phyloP scores from a whole-genome alignment of 92 coral and sea anemone species.

The Epizoanthus rinbou region DNA sequence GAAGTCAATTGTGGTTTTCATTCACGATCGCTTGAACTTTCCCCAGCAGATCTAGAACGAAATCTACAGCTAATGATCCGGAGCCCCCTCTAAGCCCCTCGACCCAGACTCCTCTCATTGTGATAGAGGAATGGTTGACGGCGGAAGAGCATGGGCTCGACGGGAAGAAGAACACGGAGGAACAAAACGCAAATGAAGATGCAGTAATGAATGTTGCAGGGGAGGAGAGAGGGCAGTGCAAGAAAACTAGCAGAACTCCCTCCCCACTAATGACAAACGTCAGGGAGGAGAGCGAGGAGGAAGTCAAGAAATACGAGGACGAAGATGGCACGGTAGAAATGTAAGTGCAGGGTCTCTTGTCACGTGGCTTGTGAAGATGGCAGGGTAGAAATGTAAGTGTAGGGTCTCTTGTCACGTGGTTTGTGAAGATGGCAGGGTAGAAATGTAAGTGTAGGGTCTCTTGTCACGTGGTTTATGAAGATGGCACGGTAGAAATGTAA shows the following conservation, averaged over 20 bases:
- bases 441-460: no score
- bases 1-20: no score
- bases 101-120: slow-evolving; percentile 79
- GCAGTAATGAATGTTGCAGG: neutral
- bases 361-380: no score
- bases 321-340: slow-evolving; percentile 55
- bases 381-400: no score
- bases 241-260: slow-evolving; percentile 59
- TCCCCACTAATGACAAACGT: slow-evolving; percentile 73
- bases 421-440: no score
- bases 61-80: neutral
- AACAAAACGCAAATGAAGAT: slow-evolving; percentile 20
- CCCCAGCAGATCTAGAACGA: slow-evolving; percentile 30
- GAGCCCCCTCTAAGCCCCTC: slow-evolving; percentile 59
- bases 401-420: no score
- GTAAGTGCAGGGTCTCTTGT: slow-evolving; percentile 27
- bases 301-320: slow-evolving; percentile 71
- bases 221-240: slow-evolving; percentile 19
- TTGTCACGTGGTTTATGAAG: no score
- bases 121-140: slow-evolving; percentile 79
- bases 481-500: no score
- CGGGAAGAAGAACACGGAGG: slow-evolving; percentile 20
- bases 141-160: slow-evolving; percentile 1
- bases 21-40: neutral
- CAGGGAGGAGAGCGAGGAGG: slow-evolving; percentile 80